phyloP scores from a whole-genome alignment of 2,797 vertebrate species.

The Discoglossus pictus region DNA sequence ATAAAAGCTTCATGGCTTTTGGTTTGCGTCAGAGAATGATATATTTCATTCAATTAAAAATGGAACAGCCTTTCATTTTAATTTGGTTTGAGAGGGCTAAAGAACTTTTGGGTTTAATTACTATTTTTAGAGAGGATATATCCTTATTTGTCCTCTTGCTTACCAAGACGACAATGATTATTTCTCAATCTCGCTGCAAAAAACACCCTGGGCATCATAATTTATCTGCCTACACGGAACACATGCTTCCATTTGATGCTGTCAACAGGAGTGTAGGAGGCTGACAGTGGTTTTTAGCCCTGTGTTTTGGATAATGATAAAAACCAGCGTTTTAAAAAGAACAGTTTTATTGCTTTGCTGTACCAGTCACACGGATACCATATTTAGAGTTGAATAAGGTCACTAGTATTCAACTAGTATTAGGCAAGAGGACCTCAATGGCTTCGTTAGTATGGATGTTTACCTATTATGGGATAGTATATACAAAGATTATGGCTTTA shows the following conservation, averaged over 20 bases:
- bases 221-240: slow-evolving; percentile 36
- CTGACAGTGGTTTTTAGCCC: slow-evolving; percentile 46
- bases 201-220: slow-evolving; percentile 41
- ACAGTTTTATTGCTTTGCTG: slow-evolving; percentile 35
- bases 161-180: slow-evolving; percentile 6
- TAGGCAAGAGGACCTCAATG: slow-evolving; percentile 24
- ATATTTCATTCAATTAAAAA: too few species aligned
- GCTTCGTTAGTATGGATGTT: too few species aligned
- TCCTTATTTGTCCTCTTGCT: background rate
- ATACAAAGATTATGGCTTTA: too few species aligned
- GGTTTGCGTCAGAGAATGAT: too few species aligned
- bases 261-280: slow-evolving; percentile 34
- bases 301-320: slow-evolving; percentile 50
- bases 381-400: slow-evolving; percentile 42
- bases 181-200: background rate
- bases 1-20: too few species aligned
- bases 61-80: too few species aligned
- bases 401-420: background rate
- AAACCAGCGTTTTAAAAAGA: slow-evolving; percentile 50
- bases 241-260: slow-evolving; percentile 37
- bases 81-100: too few species aligned
- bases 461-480: too few species aligned
- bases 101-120: too few species aligned
- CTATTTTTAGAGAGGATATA: too few species aligned
- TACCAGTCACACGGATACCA: slow-evolving; percentile 22